Base-by-base conservation (phyloP, 2,888 invertebrate genomes). In the Plutella xylostella region DNA sequence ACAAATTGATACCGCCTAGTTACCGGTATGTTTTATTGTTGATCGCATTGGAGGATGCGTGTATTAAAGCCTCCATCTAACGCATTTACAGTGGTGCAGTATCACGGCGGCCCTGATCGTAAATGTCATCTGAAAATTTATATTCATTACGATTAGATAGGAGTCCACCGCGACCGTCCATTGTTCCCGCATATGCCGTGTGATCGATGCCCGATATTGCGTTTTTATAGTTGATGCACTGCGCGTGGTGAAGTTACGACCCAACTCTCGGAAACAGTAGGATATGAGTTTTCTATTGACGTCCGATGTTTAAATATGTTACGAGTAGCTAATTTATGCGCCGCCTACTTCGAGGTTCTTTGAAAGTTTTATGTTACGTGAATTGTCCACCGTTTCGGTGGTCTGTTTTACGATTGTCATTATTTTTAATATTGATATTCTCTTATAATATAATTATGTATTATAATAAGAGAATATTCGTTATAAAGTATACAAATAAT, bases 121-220 rank as follows among this genome's bases (percentile, higher is more conserved):
- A 79, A 82, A 83, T 78, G 82, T 82, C 82, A 79, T 79, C 75
- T 72, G 74, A 77, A 80, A 80, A 83, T 83, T 82, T 83, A 83
- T 83, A 80, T 82, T 79, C 77, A 82, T 78, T 76, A 79, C 82
- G 80, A 79, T 80, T 80, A 80, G 82, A 82, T 80, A 80, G 72
- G 69, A 68, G 67, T 61, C 64, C 69, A 77, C 77, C 78, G 79
- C 74, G 62, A 69, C 66, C 65, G 57, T 63, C 52, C 74, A 62
- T 80, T 80, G 77, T 39, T 68, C 62, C 56, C 63, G 63, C 61
- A 57, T 61, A 62, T 68, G 71, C 65, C 60, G 64, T 65, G 72
- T 78, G 80, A 82, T 79, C 77, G 80, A 79, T 70, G 76, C 71
- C 67, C 69, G 74, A 75, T 79, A 76, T 74, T 68, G 65, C 68